These are phyloP conservation scores for Cephalopterus ornatus DNA, from an alignment of 2,113 vertebrate species.

Conservation along the genomic window DNA sequence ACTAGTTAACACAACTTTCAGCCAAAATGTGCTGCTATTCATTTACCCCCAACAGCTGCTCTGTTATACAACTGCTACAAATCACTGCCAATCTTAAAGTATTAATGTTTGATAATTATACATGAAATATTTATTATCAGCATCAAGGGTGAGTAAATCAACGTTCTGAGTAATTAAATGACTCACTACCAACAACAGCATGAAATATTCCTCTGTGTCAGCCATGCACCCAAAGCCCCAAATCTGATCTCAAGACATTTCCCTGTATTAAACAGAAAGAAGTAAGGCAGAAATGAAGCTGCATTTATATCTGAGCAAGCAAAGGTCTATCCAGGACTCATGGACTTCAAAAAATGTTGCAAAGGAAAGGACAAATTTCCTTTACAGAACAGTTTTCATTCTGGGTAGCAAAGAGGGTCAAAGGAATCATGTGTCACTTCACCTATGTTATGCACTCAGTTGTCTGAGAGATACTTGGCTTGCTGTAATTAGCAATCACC, in stretches of 20 bases:
- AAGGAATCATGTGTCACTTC: background rate
- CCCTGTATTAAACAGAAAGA: background rate
- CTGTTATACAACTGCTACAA: background rate
- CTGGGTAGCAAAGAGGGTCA: background rate
- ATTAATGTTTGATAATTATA: constrained; percentile 18
- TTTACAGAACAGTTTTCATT: background rate
- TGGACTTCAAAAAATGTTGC: background rate
- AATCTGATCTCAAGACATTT: background rate
- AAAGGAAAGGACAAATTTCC: background rate
- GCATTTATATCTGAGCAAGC: background rate
- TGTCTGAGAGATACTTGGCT: background rate
- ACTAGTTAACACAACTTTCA: background rate
- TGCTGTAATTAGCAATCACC: background rate
- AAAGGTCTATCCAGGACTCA: background rate
- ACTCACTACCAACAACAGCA: background rate
- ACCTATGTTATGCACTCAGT: background rate
- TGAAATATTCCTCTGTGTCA: background rate
- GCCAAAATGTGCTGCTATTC: background rate
- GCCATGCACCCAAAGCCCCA: background rate
- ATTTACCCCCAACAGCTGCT: background rate
- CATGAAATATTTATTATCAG: constrained; percentile 11
- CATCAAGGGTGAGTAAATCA: constrained; percentile 3
- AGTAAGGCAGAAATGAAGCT: background rate
- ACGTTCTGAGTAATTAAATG: background rate
- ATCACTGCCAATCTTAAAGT: background rate